Evolutionary conservation across 2,797 vertebrate genomes (phyloP).

Genomic region (Capromys pilorides): DNA sequence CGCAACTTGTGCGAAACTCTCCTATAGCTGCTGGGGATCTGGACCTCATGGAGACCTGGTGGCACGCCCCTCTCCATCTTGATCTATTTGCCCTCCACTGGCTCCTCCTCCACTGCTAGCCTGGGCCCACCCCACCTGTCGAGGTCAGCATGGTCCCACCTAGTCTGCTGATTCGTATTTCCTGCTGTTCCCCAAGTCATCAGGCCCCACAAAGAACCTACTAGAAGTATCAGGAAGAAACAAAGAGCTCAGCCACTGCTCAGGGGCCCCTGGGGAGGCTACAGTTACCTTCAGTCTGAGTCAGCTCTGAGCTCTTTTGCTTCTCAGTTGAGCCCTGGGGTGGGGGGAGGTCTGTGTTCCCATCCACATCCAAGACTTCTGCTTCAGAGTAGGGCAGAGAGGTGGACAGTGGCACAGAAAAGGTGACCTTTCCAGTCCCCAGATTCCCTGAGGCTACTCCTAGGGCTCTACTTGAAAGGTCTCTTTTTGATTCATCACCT

Average conservation of each 20-base stretch:
- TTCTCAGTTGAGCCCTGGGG: neutral
- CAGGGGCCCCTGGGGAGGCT: neutral
- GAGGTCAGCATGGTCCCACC: accelerated
- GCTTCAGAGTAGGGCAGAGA: neutral
- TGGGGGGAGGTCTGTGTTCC: no score
- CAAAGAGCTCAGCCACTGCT: neutral
- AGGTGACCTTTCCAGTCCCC: neutral
- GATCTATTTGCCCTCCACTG: neutral
- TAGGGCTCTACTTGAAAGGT: neutral
- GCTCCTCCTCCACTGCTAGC: neutral
- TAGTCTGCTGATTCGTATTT: neutral
- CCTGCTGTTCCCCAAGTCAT: neutral
- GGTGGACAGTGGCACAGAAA: no score
- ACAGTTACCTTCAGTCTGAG: neutral
- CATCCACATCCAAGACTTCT: accelerated
- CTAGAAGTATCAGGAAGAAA: neutral
- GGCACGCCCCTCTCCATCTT: neutral
- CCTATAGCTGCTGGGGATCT: neutral
- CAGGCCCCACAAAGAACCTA: neutral
- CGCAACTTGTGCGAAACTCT: neutral
- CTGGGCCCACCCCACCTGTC: neutral
- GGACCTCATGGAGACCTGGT: neutral
- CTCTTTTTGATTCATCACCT: no score
- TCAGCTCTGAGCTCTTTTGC: neutral
- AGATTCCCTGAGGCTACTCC: neutral